Base-by-base conservation (phyloP, 2,888 invertebrate species). In the Drosophila bunnanda region DNA sequence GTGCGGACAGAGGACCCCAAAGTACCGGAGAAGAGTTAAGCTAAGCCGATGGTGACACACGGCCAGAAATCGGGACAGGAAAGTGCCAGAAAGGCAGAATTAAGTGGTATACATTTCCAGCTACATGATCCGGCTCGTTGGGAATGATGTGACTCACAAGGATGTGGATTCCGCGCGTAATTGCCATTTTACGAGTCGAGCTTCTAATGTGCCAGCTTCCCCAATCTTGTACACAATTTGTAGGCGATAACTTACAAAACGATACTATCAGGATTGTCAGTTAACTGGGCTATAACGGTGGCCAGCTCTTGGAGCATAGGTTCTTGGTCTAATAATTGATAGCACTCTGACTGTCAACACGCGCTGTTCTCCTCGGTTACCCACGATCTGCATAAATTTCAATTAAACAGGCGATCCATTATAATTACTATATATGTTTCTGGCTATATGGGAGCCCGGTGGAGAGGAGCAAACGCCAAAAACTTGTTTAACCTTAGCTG, bases 51-150 rank as follows among this genome's bases (percentile, higher is more conserved):
- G 82, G 46, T 79, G 86, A 82, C 82, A 65, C 64, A 67, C 44
- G 30, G 25, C 50, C 43, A 15, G 41, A 59, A 17, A 54, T 44
- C 13, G 48, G 32, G 34, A 39, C 41, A 41, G 59, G 15, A 52
- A 55, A 58, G 59, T 66, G 62, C 56, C 66, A 59, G 60, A 68
- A 69, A 69, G 44, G 17, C 22, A 46, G 41, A 79, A 87, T 82
- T 65, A 87, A 80, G 88, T 87, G 84, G 81, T 83, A 61, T 67
- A 61, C 69, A 65, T 65, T 87, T 87, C 86, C 88, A 87, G 66
- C 68, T 69, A 73, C 78, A 76, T 48, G 74, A 44, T 17, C 28
- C 20, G 38, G 34, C 30, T 6, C 12, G 4, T 9, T 38, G 39
- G 12, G 41, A 22, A 22, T 36, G 50, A 32, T 53, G 43, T 79